Conservation (phyloP, 2,888 invertebrate genomes). For the Callyntrura guangdongensis region DNA sequence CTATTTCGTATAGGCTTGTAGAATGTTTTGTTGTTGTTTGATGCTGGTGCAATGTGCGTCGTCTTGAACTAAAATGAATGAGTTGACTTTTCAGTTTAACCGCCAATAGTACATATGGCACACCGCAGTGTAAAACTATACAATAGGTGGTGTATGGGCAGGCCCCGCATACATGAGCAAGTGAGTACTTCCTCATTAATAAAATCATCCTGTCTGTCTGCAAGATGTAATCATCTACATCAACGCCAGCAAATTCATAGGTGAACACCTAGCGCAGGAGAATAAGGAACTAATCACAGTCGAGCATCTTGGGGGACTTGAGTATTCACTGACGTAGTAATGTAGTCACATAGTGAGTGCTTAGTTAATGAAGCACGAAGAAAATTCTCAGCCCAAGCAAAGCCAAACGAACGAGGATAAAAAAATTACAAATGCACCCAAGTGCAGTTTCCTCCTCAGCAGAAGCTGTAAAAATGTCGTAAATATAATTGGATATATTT, state of each 20-base stretch:
- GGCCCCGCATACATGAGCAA: background rate
- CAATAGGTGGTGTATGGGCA: background rate
- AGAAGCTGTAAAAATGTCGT: constrained; percentile 51
- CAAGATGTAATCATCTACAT: constrained; percentile 12
- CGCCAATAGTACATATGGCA: too few relatives aligned
- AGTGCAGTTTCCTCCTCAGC: background rate
- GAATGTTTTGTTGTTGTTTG: background rate
- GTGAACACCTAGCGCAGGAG: background rate
- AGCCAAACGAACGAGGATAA: constrained; percentile 36
- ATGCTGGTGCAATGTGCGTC: background rate
- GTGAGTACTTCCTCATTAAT: constrained; percentile 48
- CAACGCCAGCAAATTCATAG: background rate
- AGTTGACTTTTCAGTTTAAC: constrained; percentile 15
- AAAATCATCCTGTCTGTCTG: constrained; percentile 24
- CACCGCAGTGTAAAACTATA: background rate
- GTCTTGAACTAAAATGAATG: constrained; percentile 25
- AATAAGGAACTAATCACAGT: constrained; percentile 56
- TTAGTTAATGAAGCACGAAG: constrained; percentile 45
- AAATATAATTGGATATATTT: constrained; percentile 47
- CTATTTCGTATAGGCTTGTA: constrained; percentile 18
- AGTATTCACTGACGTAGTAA: background rate
- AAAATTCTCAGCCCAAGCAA: background rate
- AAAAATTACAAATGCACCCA: background rate
- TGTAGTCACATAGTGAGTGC: background rate
- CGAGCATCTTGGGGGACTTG: background rate